Evolutionary conservation across 1,140 invertebrate genomes (phyloP), one percentile per base, ranked within the genome.

Genomic region (Papilio machaon): DNA sequence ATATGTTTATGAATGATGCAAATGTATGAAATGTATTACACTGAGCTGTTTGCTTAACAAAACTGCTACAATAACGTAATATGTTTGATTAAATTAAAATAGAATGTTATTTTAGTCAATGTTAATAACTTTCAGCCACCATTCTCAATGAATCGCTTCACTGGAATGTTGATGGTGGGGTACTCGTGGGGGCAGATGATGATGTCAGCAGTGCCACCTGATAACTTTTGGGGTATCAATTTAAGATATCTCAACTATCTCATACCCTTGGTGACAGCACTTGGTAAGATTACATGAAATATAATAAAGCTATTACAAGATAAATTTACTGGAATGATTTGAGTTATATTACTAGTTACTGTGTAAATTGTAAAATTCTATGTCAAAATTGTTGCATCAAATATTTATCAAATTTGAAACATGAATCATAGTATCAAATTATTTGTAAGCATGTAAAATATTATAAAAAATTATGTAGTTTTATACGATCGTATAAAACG

Each of bases 121-220:
- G 76, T 82, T 46, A 8, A 84, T 83, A 78, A 87, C 84, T 95
- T 95, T 77, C 92, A 97, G 96, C 98, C 98, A 9, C 96, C 97
- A 54, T 98, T 97, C 90, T 97, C 97, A 15, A 95, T 96, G 43
- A 96, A 96, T 58, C 95, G 98, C 77, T 98, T 98, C 88, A 94
- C 96, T 77, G 97, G 97, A 9, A 96, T 97, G 89, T 92, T 98
- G 52, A 95, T 97, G 86, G 96, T 98, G 64, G 97, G 97, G 2
- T 97, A 97, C 88, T 94, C 98, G 0, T 98, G 98, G 96, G 97
- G 96, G 0, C 97, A 97, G 86, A 90, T 99, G 49, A 93, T 97
- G 80, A 95, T 96, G 79, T 93, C 96, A 70, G 97, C 98, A 0
- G 96, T 99, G 74, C 98, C 98, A 0, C 95, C 97, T 82, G 96